A percentile compares a stretch with the other conserved stretches of the same genome.
phyloP scores from a whole-genome alignment of 2,113 vertebrate species.

The Anhinga anhinga region DNA sequence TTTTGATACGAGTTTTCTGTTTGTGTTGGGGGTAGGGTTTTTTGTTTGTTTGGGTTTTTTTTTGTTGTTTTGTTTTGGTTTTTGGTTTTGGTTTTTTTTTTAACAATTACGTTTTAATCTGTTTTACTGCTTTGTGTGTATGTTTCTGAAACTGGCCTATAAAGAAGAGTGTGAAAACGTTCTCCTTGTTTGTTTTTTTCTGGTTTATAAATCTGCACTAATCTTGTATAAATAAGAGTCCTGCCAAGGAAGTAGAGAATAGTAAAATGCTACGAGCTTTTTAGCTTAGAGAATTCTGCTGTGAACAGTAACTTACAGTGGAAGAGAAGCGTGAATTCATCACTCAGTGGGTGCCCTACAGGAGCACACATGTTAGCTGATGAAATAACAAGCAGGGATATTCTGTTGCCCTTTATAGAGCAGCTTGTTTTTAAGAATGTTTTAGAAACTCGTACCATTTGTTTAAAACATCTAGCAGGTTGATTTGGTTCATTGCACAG shows the following conservation, averaged over 20 bases:
- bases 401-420: slow-evolving; percentile 9
- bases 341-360: neutral
- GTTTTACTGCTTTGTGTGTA: neutral
- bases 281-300: neutral
- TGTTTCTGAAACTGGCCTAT: neutral
- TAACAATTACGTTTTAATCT: neutral
- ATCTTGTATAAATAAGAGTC: slow-evolving; percentile 21
- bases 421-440: neutral
- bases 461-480: neutral
- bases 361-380: neutral
- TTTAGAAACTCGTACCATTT: slow-evolving; percentile 5
- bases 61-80: too few species aligned
- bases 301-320: neutral
- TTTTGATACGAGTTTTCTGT: neutral
- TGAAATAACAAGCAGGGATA: neutral
- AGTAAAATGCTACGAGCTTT: neutral
- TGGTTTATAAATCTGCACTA: slow-evolving; percentile 41
- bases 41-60: too few species aligned
- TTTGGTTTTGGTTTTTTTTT: neutral
- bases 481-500: neutral
- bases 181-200: slow-evolving; percentile 21
- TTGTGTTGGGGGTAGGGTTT: neutral
- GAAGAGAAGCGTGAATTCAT: neutral
- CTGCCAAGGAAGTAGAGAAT: slow-evolving; percentile 4
- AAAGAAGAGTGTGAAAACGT: slow-evolving; percentile 34